Evolutionary conservation across 2,113 vertebrate species (phyloP), one percentile per base, ranked within the genome.

Genomic region (Anolis sagrei): DNA sequence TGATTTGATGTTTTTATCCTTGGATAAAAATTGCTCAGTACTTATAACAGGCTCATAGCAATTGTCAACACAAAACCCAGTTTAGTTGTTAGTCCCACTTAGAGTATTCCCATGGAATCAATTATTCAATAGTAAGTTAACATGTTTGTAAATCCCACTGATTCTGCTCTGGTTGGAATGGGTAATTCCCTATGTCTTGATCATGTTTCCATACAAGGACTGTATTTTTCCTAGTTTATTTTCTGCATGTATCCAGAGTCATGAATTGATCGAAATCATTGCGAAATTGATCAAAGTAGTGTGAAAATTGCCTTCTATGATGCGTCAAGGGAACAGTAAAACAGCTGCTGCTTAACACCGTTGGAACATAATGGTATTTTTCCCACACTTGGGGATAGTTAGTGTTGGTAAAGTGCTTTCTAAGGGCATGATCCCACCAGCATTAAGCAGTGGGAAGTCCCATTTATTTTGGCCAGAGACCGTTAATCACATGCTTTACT

Each of bases 151-250:
- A 54, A 54, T 54, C 51, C 51, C 51, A 54, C 8, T 54, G 51
- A 54, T 54, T 10, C 51, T 54, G 16, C 51, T 54, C 10, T 11
- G 7, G 51, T 54, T 54, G 51, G 51, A 14, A 54, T 54, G 10
- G 16, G 51, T 54, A 54, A 14, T 54, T 51, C 49, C 49, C 74
- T 48, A 84, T 87, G 9, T 86, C 82, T 89, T 85, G 39, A 81
- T 82, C 70, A 79, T 89, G 79, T 87, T 93, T 86, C 90, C 83
- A 83, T 88, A 77, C 44, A 89, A 88, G 87, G 77, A 21, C 36
- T 79, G 87, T 0, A 0, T 89, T 86, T 81, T 81, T 29, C 64
- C 19, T 58, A 83, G 36, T 44, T 81, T 88, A 70, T 90, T 89
- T 85, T 66, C 83, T 77, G 83, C 75, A 36, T 92, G 49, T 89